Base-by-base conservation (phyloP, 30 jellyfish, hydroid and myxozoan species). In the Haliclystus octoradiatus region DNA sequence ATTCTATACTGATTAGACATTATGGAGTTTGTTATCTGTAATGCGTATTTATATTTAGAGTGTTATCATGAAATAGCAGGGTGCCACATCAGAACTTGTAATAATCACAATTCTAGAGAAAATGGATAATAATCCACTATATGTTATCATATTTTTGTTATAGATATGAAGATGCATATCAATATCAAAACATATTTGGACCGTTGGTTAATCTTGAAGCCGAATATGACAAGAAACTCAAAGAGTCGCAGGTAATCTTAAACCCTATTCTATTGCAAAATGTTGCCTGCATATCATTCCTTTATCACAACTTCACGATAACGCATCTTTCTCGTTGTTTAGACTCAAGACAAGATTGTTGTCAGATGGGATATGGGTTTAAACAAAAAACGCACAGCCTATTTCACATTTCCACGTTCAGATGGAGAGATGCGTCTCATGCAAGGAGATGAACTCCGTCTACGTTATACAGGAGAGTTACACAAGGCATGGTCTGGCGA, bases 391-490 rank as follows among this genome's bases (percentile, higher is more conserved):
- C 65, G 99, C 31, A 82, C 77, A 22, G 99, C 96, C 13, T 92
- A 82, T 71, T 92, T 92, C 78, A 92, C 75, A 52, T 83, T 92
- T 27, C 99, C 99, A 26, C 74, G 95, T 1, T 49, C 95, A 2
- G 99, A 92, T 73, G 94, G 95, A 28, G 99, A 92, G 33, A 83
- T 92, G 96, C 68, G 96, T 7, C 88, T 92, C 50, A 92, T 92
- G 99, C 99, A 92, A 33, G 99, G 99, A 2, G 99, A 92, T 69
- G 99, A 92, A 35, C 80, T 92, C 64, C 50, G 95, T 25, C 80
- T 92, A 33, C 92, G 95, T 25, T 83, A 90, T 77, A 73, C 85
- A 62, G 99, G 99, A n/a, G 99, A 90, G 64, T 34, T 83, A 79
- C 90, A 91, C 35, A 88, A 88, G 50, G 91, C 97, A 7, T 90